Conservation (phyloP, 1,140 invertebrate genomes). For the Portunus trituberculatus region DNA sequence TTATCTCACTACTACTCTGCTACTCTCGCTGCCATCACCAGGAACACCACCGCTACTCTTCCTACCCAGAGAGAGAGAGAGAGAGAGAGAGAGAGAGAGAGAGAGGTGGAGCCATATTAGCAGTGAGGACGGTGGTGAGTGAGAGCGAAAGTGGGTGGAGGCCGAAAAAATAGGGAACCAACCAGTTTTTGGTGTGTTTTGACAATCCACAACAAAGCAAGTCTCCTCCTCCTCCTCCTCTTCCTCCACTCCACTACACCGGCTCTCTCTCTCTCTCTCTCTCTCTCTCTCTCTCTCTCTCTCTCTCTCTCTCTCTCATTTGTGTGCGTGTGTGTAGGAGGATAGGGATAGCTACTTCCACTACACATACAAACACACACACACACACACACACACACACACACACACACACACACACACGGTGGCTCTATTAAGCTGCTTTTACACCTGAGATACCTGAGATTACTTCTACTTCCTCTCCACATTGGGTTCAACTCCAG, state of each 20-base stretch:
- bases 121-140: conserved; percentile 23
- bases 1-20: too few species aligned
- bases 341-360: too few species aligned
- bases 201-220: conserved; percentile 27
- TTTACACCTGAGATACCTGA: not conserved
- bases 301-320: too few species aligned
- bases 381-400: conserved; percentile 20
- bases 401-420: conserved; percentile 10
- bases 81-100: not conserved
- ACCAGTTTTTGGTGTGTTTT: conserved; percentile 55
- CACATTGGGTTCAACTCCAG: not conserved
- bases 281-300: too few species aligned
- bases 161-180: conserved; percentile 31
- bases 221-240: not conserved
- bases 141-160: conserved; percentile 58
- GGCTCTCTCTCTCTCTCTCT: too few species aligned
- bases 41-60: too few species aligned
- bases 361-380: not conserved
- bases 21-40: too few species aligned
- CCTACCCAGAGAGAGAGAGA: not conserved
- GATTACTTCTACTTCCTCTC: not conserved
- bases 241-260: too few species aligned
- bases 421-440: not conserved
- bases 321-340: too few species aligned
- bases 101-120: conserved; percentile 34